Conservation (phyloP, 1,140 invertebrate genomes). For the Monochamus saltuarius region DNA sequence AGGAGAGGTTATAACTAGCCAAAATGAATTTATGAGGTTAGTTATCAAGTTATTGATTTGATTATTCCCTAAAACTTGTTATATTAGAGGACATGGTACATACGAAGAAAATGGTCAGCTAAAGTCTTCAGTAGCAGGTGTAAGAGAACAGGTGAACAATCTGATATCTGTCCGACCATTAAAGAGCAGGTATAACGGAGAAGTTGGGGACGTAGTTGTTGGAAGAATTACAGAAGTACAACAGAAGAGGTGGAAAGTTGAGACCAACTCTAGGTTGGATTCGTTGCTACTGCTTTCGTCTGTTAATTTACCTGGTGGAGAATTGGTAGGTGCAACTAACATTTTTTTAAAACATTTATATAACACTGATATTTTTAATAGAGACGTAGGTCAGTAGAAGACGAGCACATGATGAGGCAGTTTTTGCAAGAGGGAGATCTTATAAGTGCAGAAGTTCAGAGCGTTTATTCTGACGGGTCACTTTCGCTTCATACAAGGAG, state of each 20-base stretch:
- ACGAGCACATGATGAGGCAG: constrained; percentile 95
- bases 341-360: too few relatives aligned
- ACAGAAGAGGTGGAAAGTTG: constrained; percentile 93
- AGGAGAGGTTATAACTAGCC: constrained; percentile 79
- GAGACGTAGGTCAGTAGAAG: constrained; percentile 89
- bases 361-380: constrained; percentile 54
- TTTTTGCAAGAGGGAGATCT: constrained; percentile 96
- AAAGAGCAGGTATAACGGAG: constrained; percentile 88
- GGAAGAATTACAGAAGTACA: constrained; percentile 90
- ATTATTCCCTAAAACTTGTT: constrained; percentile 21
- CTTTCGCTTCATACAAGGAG: constrained; percentile 93
- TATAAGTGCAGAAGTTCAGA: constrained; percentile 97
- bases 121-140: constrained; percentile 90
- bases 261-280: constrained; percentile 89
- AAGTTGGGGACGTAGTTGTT: constrained; percentile 96
- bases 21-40: constrained; percentile 85
- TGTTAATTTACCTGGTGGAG: constrained; percentile 96
- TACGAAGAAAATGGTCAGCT: constrained; percentile 81
- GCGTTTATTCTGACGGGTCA: constrained; percentile 86
- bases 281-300: constrained; percentile 86
- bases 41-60: constrained; percentile 20
- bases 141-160: constrained; percentile 93
- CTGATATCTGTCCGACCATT: constrained; percentile 87
- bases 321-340: too few relatives aligned
- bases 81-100: constrained; percentile 92